Conservation (phyloP, 2,797 vertebrate genomes). For the Spheniscus humboldti region DNA sequence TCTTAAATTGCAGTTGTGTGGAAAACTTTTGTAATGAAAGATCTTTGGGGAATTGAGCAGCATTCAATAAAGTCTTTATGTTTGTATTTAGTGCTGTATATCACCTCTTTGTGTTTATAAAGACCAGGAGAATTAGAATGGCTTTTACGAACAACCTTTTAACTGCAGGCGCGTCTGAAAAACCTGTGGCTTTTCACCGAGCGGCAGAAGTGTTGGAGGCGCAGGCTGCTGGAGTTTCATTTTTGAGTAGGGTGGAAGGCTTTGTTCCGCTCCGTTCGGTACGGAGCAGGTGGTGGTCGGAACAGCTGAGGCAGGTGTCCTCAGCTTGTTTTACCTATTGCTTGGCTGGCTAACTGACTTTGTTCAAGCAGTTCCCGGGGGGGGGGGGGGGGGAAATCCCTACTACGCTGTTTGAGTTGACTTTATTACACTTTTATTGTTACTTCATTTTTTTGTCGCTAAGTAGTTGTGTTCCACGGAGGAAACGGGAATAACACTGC, state of each 20-base stretch:
- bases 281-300: background rate
- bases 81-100: slow-evolving; percentile 84
- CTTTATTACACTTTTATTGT: background rate
- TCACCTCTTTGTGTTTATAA: slow-evolving; percentile 44
- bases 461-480: background rate
- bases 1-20: slow-evolving; percentile 80
- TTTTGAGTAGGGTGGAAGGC: background rate
- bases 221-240: background rate
- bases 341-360: background rate
- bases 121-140: background rate
- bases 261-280: background rate
- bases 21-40: slow-evolving; percentile 90
- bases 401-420: background rate
- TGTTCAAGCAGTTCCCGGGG: background rate
- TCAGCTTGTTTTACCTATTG: background rate
- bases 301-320: background rate
- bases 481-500: background rate
- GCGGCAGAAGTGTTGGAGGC: accelerated
- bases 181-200: background rate
- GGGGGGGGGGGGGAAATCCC: too few relatives aligned
- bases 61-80: slow-evolving; percentile 96
- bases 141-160: background rate
- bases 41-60: slow-evolving; percentile 85
- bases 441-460: background rate
- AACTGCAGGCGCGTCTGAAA: accelerated